A percentile compares a stretch with the other conserved stretches of the same genome.
Evolutionary conservation across 2,113 vertebrate species (phyloP).

Genomic region (Cricetomys ansorgei): DNA sequence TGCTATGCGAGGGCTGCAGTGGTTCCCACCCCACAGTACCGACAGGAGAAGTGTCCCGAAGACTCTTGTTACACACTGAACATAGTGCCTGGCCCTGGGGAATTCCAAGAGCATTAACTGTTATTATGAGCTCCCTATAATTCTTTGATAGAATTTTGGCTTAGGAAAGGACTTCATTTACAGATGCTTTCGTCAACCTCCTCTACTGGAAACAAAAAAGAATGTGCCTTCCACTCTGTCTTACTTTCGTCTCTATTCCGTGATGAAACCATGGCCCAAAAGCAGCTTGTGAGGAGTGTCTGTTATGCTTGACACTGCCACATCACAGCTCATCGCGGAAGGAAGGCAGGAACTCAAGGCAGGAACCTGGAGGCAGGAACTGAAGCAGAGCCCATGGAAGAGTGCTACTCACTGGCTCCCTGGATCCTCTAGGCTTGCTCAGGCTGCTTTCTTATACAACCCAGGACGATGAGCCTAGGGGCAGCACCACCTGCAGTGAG

Average conservation of each 20-base stretch:
- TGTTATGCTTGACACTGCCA: not conserved
- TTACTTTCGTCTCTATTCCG: not conserved
- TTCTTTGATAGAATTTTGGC: not conserved
- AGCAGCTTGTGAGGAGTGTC: not conserved
- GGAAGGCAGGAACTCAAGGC: not conserved
- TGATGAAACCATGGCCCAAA: not conserved
- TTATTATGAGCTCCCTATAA: not conserved
- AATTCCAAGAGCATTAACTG: not conserved
- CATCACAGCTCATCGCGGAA: not conserved
- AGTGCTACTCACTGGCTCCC: not conserved
- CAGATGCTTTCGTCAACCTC: not conserved
- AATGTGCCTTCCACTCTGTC: not conserved
- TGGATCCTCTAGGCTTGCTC: not conserved
- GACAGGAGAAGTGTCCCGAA: not conserved
- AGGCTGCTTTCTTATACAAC: not conserved
- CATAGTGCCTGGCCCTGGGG: not conserved
- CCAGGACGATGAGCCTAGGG: not conserved
- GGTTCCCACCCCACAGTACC: not conserved
- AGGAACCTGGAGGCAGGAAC: not conserved
- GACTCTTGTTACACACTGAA: not conserved
- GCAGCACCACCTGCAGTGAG: no score
- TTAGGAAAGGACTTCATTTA: not conserved
- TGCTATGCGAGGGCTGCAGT: not conserved
- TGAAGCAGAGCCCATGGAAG: not conserved
- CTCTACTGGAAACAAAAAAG: not conserved